A percentile compares a stretch with the other conserved stretches of the same genome.
phyloP scores from a whole-genome alignment of 2,113 vertebrate species.

The Chaenogobius annularis region DNA sequence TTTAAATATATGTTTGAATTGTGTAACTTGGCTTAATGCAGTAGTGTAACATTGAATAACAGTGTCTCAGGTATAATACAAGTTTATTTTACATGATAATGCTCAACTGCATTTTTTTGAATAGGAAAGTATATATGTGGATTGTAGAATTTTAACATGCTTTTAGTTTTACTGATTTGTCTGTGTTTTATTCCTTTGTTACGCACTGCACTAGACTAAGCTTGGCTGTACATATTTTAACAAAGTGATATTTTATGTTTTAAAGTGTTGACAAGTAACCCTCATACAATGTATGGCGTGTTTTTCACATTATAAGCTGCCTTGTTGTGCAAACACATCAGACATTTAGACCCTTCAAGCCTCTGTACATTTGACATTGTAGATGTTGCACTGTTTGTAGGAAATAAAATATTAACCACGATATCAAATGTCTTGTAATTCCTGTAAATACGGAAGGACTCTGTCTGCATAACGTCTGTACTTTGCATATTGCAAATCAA shows the following conservation, averaged over 20 bases:
- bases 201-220: slow-evolving; percentile 22
- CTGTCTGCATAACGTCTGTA: neutral
- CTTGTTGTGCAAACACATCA: slow-evolving; percentile 23
- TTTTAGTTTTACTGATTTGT: neutral
- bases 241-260: slow-evolving; percentile 5
- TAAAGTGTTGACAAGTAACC: slow-evolving; percentile 29
- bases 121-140: neutral
- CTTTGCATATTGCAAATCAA: neutral
- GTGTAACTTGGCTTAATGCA: slow-evolving; percentile 22
- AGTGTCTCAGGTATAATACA: slow-evolving; percentile 44
- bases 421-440: neutral
- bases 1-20: slow-evolving; percentile 16
- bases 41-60: slow-evolving; percentile 4
- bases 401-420: slow-evolving; percentile 43
- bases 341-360: slow-evolving; percentile 5
- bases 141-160: neutral
- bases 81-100: neutral
- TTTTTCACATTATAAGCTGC: slow-evolving; percentile 7
- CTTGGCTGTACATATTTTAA: neutral
- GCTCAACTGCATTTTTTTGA: neutral
- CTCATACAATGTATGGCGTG: neutral
- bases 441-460: neutral
- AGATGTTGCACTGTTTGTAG: slow-evolving; percentile 27
- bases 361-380: slow-evolving; percentile 44
- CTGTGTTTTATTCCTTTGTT: slow-evolving; percentile 27